phyloP scores from a whole-genome alignment of 1,140 invertebrate species.

The Ooceraea biroi region DNA sequence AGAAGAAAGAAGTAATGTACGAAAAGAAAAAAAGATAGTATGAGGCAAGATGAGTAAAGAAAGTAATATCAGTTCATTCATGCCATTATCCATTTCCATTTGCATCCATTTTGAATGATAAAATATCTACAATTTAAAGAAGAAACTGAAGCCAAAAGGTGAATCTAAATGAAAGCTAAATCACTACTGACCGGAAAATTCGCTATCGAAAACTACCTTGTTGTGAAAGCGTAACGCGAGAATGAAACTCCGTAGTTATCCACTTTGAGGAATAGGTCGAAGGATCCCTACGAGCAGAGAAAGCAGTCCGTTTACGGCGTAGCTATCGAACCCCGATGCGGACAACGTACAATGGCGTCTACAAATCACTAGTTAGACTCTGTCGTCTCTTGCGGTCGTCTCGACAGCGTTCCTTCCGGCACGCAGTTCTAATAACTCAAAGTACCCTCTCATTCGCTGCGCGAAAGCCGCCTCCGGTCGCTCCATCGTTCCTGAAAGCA shows the following conservation, averaged over 20 bases:
- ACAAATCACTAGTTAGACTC: neutral
- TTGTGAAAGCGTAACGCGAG: neutral
- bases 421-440: constrained; percentile 1
- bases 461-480: constrained; percentile 9
- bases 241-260: constrained; percentile 10
- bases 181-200: neutral
- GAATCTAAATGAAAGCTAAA: neutral
- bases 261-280: neutral
- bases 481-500: constrained; percentile 3
- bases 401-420: neutral
- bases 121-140: no score
- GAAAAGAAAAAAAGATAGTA: neutral
- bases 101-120: no score
- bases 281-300: neutral
- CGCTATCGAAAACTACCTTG: neutral
- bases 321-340: neutral
- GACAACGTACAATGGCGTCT: constrained; percentile 1
- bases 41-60: neutral
- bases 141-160: no score
- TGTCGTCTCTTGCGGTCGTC: neutral
- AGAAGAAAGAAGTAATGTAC: no score
- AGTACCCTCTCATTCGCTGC: constrained; percentile 8
- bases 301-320: neutral
- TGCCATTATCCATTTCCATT: neutral
- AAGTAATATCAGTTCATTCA: neutral